Evolutionary conservation across 2,888 invertebrate species (phyloP), one percentile per base, ranked within the genome.

Genomic region (Leptinotarsa peninsularis): DNA sequence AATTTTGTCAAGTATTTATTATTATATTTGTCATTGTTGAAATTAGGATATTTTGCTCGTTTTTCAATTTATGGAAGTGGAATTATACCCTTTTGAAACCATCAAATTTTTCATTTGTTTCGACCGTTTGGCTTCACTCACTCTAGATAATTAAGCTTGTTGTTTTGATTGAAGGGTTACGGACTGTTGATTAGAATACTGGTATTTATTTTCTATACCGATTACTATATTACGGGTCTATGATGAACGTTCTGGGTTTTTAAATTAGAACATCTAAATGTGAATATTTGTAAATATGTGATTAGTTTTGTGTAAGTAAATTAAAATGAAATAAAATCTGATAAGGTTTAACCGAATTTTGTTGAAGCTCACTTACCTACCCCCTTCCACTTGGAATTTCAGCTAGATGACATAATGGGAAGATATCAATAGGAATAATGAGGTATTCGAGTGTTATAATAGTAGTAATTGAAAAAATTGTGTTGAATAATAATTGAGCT

Each of bases 281-380:
- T 88, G 88, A 87, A 88, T 87, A 88, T 85, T 86, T 88, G 88
- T 88, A 88, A 88, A 88, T 88, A 87, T 87, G 85, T 86, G 86
- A 87, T 85, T 87, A 87, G 87, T 85, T 86, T 86, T 88, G 87
- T 88, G 87, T 88, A 87, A 83, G 87, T 86, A 87, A 86, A 86
- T 87, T 86, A 82, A 75, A 80, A 80, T 76, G 70, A 84, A 84
- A 87, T 87, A 87, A 87, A 87, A 87, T 86, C 86, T 87, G 85
- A 85, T 82, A 81, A 86, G 87, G 83, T 87, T 87, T 86, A 86
- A 76, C 77, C 76, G 74, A 75, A 79, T 73, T 49, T 71, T 58
- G 43, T 58, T 49, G 58, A 54, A 50, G 21, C 18, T 58, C 1
- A 21, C 18, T 70, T 70, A 43, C 43, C 10, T 43, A 43, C 43